Conservation (phyloP, 1,140 invertebrate genomes). For the Drosophila kikkawai region DNA sequence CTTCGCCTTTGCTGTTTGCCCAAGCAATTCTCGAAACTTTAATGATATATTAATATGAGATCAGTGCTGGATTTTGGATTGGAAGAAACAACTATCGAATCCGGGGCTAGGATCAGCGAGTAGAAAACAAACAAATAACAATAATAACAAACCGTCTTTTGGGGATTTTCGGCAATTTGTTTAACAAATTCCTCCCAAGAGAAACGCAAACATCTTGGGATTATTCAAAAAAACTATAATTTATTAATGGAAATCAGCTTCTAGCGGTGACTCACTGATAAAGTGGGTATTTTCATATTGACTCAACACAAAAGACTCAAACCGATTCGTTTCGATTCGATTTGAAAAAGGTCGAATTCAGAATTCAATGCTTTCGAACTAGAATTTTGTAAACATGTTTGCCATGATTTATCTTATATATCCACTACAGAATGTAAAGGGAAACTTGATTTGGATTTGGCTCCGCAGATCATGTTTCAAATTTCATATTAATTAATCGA, state of each 20-base stretch:
- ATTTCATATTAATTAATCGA: constrained; percentile 29
- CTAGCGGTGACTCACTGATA: constrained; percentile 19
- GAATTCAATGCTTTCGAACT: constrained; percentile 2
- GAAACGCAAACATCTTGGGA: constrained; percentile 31
- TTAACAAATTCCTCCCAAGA: constrained; percentile 37
- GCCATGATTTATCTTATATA: not conserved
- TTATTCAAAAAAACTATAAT: constrained; percentile 16
- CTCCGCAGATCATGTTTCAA: constrained; percentile 23
- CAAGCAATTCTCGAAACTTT: constrained; percentile 23
- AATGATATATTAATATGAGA: constrained; percentile 38
- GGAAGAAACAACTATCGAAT: constrained; percentile 19
- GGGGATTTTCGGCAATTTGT: constrained; percentile 44
- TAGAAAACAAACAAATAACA: constrained; percentile 10
- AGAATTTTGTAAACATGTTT: constrained; percentile 13
- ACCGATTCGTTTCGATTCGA: not conserved
- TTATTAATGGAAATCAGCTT: constrained; percentile 30
- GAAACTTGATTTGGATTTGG: constrained; percentile 7
- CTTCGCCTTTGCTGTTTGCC: constrained; percentile 29
- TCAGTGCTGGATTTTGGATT: constrained; percentile 9
- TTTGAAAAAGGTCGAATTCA: not conserved
- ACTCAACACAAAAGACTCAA: constrained; percentile 20
- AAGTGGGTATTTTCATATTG: constrained; percentile 20
- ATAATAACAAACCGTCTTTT: constrained; percentile 14
- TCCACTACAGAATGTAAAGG: not conserved
- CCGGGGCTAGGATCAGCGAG: not conserved